These are phyloP conservation scores for Beaufortia kweichowensis DNA, from an alignment of 2,113 vertebrate genomes.

Conservation along the genomic window DNA sequence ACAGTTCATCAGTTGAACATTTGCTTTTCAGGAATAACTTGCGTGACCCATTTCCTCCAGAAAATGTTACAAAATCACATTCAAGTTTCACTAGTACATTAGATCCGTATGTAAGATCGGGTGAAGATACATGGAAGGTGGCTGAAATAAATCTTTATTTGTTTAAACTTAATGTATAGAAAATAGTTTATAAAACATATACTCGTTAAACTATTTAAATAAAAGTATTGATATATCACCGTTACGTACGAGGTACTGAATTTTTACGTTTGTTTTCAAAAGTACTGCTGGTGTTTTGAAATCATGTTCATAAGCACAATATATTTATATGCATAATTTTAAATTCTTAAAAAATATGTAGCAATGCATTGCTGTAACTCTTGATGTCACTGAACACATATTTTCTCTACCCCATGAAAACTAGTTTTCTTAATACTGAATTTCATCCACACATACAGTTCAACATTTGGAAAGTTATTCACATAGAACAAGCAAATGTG, in stretches of 20 bases:
- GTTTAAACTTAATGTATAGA: slow-evolving; percentile 80
- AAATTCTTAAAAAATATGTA: slow-evolving; percentile 77
- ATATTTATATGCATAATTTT: slow-evolving; percentile 82
- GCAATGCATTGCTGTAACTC: slow-evolving; percentile 82
- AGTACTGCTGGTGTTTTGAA: slow-evolving; percentile 83
- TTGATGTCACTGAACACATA: slow-evolving; percentile 71
- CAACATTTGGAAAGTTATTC: slow-evolving; percentile 75
- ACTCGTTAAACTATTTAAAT: slow-evolving; percentile 84
- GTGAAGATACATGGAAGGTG: slow-evolving; percentile 67
- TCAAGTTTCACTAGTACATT: slow-evolving; percentile 75
- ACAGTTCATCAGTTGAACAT: slow-evolving; percentile 78
- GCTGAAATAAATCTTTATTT: slow-evolving; percentile 72
- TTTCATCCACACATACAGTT: slow-evolving; percentile 75
- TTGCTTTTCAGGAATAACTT: slow-evolving; percentile 78
- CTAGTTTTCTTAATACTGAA: slow-evolving; percentile 68
- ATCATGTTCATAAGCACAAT: slow-evolving; percentile 80
- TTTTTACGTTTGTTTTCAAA: slow-evolving; percentile 71
- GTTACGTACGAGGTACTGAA: slow-evolving; percentile 75
- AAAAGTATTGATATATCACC: slow-evolving; percentile 80
- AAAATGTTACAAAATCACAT: slow-evolving; percentile 80
- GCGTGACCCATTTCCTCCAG: slow-evolving; percentile 76
- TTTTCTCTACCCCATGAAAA: slow-evolving; percentile 59
- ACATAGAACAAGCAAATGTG: slow-evolving; percentile 80
- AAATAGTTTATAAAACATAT: slow-evolving; percentile 86
- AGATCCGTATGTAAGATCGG: slow-evolving; percentile 71